Conservation (phyloP, 2,113 vertebrate genomes). For the Ctenomys sociabilis region DNA sequence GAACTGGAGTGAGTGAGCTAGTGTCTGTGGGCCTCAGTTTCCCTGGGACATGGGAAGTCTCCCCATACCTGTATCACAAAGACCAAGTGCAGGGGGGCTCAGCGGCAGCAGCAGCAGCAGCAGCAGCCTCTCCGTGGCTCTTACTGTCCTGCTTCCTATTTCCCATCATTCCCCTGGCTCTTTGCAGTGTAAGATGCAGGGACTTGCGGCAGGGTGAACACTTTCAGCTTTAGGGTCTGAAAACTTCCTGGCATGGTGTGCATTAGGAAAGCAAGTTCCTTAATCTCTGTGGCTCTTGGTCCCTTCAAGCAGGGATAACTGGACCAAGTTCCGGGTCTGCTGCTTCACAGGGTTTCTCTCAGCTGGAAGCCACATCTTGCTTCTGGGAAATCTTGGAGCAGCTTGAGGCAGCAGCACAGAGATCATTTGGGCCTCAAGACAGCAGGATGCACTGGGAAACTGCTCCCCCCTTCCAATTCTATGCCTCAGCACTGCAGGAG, state of each 20-base stretch:
- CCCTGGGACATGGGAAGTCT: neutral
- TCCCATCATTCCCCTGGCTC: neutral
- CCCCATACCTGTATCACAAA: neutral
- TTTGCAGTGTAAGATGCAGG: neutral
- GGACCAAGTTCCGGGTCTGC: neutral
- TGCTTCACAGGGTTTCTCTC: no score
- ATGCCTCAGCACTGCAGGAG: neutral
- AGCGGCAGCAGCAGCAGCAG: no score
- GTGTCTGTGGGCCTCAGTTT: neutral
- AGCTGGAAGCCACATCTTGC: neutral
- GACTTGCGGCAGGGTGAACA: no score
- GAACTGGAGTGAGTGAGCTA: neutral
- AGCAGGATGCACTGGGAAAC: neutral
- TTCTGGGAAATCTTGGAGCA: neutral
- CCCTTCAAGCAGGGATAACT: neutral
- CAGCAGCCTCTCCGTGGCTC: fast-evolving
- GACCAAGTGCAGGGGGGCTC: neutral
- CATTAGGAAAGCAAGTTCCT: neutral
- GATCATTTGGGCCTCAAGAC: neutral
- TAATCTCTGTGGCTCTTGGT: neutral
- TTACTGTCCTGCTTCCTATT: neutral
- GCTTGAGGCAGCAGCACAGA: neutral
- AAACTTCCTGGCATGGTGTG: neutral
- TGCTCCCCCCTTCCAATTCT: neutral
- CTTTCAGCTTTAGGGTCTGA: neutral